Base-by-base conservation (phyloP, 2,888 invertebrate species). In the Nebria brevicollis region DNA sequence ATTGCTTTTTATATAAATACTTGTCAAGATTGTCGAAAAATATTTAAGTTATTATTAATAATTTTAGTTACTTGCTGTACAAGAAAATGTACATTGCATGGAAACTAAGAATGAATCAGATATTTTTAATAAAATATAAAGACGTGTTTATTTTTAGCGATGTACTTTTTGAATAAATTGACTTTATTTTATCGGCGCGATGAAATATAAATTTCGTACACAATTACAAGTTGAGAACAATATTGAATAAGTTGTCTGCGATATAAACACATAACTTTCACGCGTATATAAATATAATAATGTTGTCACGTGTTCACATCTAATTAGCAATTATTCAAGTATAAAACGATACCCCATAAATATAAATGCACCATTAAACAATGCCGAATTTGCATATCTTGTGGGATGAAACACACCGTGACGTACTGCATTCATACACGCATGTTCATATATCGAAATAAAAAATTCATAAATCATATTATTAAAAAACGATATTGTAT, bases 281-380 rank as follows among this genome's bases (percentile, higher is more conserved):
- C 34, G 77, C 77, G 20, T 70, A 42, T 54, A 77, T 77, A 78
- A 78, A 78, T 78, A 78, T 78, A 78, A 78, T 78, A 78, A 78
- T 78, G 78, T 78, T 78, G 78, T 78, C 78, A 66, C 66, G 74
- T 66, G 78, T 78, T 78, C 65, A 54, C 66, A 34, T 78, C 74
- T 78, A 78, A 78, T 78, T 78, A 78, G 78, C 78, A 78, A 78
- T 78, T 78, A 78, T 78, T 73, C 78, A 74, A 66, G 73, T 34
- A 78, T 74, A 78, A 77, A 78, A 74, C 68, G 73, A 73, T 78
- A 66, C 66, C 41, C 74, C 43, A 78, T 78, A 78, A 78, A 78
- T 78, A 78, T 74, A 65, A 72, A 65, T 74, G 26, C 73, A 42
- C 65, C 78, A 73, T 78, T 78, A 78, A 78, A 78, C 78, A 78